Evolutionary conservation across 2,888 invertebrate species (phyloP).

Genomic region (Agrotis clavis): DNA sequence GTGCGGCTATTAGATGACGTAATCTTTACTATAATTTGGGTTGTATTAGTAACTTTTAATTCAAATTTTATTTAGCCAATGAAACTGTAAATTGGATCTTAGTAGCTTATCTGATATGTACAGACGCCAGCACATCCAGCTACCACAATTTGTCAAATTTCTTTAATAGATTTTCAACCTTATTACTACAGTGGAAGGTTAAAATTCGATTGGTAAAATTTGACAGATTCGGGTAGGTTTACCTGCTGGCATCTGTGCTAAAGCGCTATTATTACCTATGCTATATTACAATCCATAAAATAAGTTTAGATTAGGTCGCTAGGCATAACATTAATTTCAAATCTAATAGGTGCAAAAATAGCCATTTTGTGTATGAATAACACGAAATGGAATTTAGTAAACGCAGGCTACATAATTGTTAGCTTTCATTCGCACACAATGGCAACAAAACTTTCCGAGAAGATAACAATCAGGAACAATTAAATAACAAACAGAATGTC

Average conservation of each 20-base stretch:
- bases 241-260: no score
- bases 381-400: slow-evolving; percentile 25
- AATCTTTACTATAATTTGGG: not conserved
- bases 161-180: no score
- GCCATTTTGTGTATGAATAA: not conserved
- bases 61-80: not conserved
- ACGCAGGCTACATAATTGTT: slow-evolving; percentile 22
- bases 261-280: not conserved
- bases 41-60: not conserved
- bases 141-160: no score
- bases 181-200: no score
- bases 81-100: not conserved
- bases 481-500: slow-evolving; percentile 53
- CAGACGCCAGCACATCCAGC: no score
- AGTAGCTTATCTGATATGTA: not conserved
- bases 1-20: slow-evolving; percentile 11
- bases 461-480: slow-evolving; percentile 56
- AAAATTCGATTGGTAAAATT: no score
- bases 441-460: slow-evolving; percentile 38
- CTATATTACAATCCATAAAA: not conserved
- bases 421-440: slow-evolving; percentile 50
- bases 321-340: not conserved
- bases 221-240: no score
- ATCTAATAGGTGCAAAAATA: not conserved
- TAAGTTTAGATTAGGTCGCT: not conserved